A percentile compares a stretch with the other conserved stretches of the same genome.
These are phyloP conservation scores for Agrilus cyanescens DNA, from an alignment of 2,888 invertebrate genomes.

Conservation along the genomic window DNA sequence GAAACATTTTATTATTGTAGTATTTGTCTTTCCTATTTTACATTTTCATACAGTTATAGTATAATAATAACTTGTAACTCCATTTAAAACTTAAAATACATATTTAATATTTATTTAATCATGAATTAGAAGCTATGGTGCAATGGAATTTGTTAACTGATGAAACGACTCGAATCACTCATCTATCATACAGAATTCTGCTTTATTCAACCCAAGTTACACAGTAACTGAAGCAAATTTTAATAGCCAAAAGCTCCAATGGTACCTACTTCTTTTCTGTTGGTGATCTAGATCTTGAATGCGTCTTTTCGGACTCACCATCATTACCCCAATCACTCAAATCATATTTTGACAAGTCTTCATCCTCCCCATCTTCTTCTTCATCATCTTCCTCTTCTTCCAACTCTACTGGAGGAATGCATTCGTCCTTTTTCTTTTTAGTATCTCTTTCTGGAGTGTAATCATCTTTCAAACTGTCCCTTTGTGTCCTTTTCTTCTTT, in stretches of 20 bases:
- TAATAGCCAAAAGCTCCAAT: not conserved
- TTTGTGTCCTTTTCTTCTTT: conserved; percentile 25
- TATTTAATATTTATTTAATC: too few relatives aligned
- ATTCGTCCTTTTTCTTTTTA: conserved; percentile 8
- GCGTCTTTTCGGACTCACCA: conserved; percentile 18
- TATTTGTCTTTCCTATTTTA: too few relatives aligned
- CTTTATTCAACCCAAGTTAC: too few relatives aligned
- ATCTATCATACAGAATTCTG: too few relatives aligned
- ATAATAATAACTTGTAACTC: too few relatives aligned
- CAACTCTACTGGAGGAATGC: conserved; percentile 16
- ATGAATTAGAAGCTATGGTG: too few relatives aligned
- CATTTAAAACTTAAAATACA: too few relatives aligned
- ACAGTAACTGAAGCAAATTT: not conserved
- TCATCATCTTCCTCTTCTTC: conserved; percentile 39
- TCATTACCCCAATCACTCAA: conserved; percentile 42
- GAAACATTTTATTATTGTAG: too few relatives aligned
- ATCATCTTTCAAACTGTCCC: conserved; percentile 13
- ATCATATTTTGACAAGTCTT: conserved; percentile 45
- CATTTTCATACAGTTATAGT: too few relatives aligned
- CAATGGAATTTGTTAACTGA: too few relatives aligned
- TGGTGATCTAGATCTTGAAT: conserved; percentile 16
- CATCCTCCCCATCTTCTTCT: conserved; percentile 42
- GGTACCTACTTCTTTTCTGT: conserved; percentile 10
- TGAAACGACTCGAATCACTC: too few relatives aligned
- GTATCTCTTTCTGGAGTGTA: conserved; percentile 6